phyloP scores from a whole-genome alignment of 2,113 vertebrate species.

The Poicephalus gulielmi region DNA sequence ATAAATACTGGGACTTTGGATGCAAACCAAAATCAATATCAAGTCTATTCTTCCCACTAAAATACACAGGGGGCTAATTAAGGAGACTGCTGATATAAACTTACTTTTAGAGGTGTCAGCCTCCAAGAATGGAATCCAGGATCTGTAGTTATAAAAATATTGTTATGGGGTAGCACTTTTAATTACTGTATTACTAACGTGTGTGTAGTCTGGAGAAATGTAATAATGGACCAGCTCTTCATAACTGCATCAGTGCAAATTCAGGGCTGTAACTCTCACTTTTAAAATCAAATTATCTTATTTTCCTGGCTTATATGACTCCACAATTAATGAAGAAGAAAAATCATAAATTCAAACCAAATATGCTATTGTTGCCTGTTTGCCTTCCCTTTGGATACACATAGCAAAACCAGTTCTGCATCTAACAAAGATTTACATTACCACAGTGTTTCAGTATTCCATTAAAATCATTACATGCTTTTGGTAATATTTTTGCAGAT shows the following conservation, averaged over 20 bases:
- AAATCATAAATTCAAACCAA: not conserved
- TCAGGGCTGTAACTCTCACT: not conserved
- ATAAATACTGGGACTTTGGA: not conserved
- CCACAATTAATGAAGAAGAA: not conserved
- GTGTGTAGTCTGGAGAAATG: not conserved
- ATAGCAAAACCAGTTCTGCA: not conserved
- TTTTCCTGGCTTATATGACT: not conserved
- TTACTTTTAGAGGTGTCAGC: not conserved
- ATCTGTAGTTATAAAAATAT: conserved; percentile 21
- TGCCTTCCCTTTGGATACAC: not conserved
- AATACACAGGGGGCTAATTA: not conserved
- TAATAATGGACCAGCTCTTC: not conserved
- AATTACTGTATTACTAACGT: conserved; percentile 22
- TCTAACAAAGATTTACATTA: not conserved
- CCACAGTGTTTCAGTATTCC: not conserved
- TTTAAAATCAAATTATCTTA: not conserved
- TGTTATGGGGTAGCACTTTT: conserved; percentile 18
- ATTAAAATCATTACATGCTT: conserved; percentile 14
- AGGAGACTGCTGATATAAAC: not conserved
- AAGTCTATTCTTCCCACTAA: not conserved
- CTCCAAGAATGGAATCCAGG: not conserved
- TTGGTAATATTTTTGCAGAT: not conserved
- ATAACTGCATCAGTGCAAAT: not conserved
- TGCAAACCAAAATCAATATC: not conserved
- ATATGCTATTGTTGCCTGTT: not conserved